Evolutionary conservation across 2,888 invertebrate genomes (phyloP), one percentile per base, ranked within the genome.

Genomic region (Lasioglossum lativentre): DNA sequence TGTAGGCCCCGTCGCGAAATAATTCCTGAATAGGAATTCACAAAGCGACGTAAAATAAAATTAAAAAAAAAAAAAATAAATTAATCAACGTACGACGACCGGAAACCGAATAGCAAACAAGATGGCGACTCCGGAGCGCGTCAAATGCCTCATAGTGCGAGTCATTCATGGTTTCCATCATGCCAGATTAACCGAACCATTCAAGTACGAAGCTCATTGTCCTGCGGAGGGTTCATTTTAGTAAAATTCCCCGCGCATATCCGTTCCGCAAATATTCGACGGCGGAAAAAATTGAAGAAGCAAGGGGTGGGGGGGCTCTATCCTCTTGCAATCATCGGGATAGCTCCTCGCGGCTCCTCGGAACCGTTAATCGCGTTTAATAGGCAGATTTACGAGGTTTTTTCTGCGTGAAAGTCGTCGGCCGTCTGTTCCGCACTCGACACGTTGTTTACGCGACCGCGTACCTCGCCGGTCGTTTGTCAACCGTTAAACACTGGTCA

Each of bases 401-500:
- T 77, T 77, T 90, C 90, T 88, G 89, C 89, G 88, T 79, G 85
- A 80, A 86, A 30, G 75, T 68, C 73, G 70, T 76, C 71, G 75
- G 73, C 73, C 78, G 75, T 38, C 27, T 5, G 85, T 30, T 85
- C 56, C 80, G 77, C 47, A 45, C 71, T 83, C 86, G 83, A 90
- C 90, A 85, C 89, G 86, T 91, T 93, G 93, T 93, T 93, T 92
- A 93, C 92, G 91, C 90, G 86, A 87, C 86, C 88, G 79, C 89
- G 90, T 88, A 90, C 86, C 89, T 90, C 88, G 89, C 90, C 88
- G 92, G 91, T 93, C 94, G 93, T 94, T 94, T 94, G 94, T 94
- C 94, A 94, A 93, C 87, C 90, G 93, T 93, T 94, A 94, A 94
- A 94, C 92, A 91, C 91, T 84, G 91, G 89, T 86, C 89, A 86